Evolutionary conservation across 2,888 invertebrate species (phyloP).

Genomic region (Pinctada fucata): DNA sequence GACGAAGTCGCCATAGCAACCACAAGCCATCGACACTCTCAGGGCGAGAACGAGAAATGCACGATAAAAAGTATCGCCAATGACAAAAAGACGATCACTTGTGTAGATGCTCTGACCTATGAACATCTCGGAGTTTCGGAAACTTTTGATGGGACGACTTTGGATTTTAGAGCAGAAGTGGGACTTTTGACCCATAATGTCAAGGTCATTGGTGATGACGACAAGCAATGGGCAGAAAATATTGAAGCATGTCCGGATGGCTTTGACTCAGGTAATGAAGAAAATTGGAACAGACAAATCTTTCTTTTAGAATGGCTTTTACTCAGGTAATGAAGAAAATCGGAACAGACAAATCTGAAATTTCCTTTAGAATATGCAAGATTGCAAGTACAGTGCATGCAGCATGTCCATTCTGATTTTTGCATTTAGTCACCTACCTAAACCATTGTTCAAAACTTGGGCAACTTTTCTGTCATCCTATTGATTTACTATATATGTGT

Average conservation of each 20-base stretch:
- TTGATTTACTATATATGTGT: no score
- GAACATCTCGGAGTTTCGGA: slow-evolving; percentile 64
- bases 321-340: slow-evolving; percentile 61
- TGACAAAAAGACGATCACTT: slow-evolving; percentile 64
- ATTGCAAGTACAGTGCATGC: not conserved
- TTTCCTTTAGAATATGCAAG: not conserved
- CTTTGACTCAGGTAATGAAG: slow-evolving; percentile 68
- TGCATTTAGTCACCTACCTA: no score
- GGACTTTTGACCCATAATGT: slow-evolving; percentile 72
- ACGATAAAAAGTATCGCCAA: slow-evolving; percentile 59
- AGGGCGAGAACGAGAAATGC: slow-evolving; percentile 68
- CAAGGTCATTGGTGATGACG: slow-evolving; percentile 65
- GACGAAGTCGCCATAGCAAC: slow-evolving; percentile 74
- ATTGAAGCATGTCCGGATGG: slow-evolving; percentile 72
- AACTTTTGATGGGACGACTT: slow-evolving; percentile 52
- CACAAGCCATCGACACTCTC: slow-evolving; percentile 67
- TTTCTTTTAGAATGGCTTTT: slow-evolving; percentile 59
- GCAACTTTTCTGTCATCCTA: no score
- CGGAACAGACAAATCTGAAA: not conserved
- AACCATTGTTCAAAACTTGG: no score
- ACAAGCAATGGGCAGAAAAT: slow-evolving; percentile 64
- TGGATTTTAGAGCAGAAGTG: slow-evolving; percentile 71
- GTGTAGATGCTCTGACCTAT: slow-evolving; percentile 55
- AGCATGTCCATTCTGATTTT: no score
- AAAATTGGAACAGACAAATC: no score